Base-by-base conservation (phyloP, 2,888 invertebrate species). In the Tyria jacobaeae region DNA sequence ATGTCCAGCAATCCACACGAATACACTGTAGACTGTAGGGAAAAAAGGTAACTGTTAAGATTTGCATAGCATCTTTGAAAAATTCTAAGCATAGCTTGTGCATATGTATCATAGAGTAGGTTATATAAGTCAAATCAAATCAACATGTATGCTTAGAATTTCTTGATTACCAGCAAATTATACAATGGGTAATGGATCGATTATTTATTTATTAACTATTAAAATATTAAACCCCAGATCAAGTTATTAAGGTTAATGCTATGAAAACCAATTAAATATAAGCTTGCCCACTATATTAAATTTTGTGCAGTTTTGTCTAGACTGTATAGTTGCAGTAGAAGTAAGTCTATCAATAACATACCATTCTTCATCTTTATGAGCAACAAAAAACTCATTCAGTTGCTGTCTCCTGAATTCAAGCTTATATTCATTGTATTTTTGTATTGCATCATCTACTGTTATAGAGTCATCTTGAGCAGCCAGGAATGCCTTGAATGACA, bases 281-380 rank as follows among this genome's bases (percentile, higher is more conserved):
- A 12, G 21, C 17, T 27, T 44, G 52, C 71, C 66, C 75, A 62
- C 57, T 12, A 39, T 44, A 59, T 64, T 59, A 27, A 73, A 64
- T 39, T 61, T 37, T 58, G 54, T 37, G 54, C 62, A 27, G 54
- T 10, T 21, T 44, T 64, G 34, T 27, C 48, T 61, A 63, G 34
- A 49, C 10, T 60, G 39, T 50, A 60, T 49, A 34, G 34, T 53
- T 48, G 54, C 60, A 31, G 50, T 62, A 6, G 60, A 48, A 58
- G 56, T 44, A 44, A 44, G 21, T 10, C 17, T 41, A 17, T 41
- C 67, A 31, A 17, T 53, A 57, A 92, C 97, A 95, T 95, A 99
- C 99, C 99, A 99, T 96, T 99, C 99, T 92, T 99, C 99, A 84
- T 99, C 99, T 94, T 99, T 99, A 94, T 99, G 99, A 51, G 98